phyloP scores from a whole-genome alignment of 2,888 invertebrate genomes.

The Cristatella mucedo region DNA sequence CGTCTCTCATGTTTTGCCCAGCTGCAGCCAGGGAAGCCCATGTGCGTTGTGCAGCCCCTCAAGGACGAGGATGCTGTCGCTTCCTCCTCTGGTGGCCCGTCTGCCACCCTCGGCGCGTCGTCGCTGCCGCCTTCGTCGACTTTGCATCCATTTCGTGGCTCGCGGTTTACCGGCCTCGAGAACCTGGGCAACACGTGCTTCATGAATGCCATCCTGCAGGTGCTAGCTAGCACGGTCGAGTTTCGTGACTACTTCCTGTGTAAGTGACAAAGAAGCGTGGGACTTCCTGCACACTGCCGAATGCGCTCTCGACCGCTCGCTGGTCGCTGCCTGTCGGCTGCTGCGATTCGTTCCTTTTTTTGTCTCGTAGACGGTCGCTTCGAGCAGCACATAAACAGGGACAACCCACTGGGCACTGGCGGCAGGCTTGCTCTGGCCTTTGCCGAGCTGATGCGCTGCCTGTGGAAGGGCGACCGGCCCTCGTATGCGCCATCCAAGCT shows the following conservation, averaged over 20 bases:
- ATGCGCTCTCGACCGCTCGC: neutral
- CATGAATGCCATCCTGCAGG: slow-evolving; percentile 43
- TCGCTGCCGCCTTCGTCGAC: too few species aligned
- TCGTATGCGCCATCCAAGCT: slow-evolving; percentile 40
- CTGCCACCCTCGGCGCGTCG: too few species aligned
- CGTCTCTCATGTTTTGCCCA: too few species aligned
- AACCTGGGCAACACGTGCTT: slow-evolving; percentile 45
- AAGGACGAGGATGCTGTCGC: too few species aligned
- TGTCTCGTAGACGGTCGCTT: slow-evolving; percentile 24
- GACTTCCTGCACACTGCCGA: too few species aligned
- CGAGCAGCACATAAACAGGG: slow-evolving; percentile 39
- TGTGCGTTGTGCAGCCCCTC: too few species aligned
- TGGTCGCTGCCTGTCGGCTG: neutral
- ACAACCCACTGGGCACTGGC: slow-evolving; percentile 41
- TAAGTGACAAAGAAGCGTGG: slow-evolving; percentile 19
- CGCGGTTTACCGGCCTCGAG: slow-evolving; percentile 40
- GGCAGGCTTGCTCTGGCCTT: slow-evolving; percentile 41
- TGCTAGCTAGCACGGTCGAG: slow-evolving; percentile 41
- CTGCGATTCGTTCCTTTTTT: neutral
- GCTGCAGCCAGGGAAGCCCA: too few species aligned
- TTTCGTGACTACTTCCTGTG: slow-evolving; percentile 41
- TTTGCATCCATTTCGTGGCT: too few species aligned
- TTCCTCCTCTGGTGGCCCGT: too few species aligned
- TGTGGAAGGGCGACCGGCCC: slow-evolving; percentile 40
- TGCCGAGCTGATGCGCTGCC: slow-evolving; percentile 38